Conservation (phyloP, 2,888 invertebrate genomes). For the Dryocosmus kuriphilus region DNA sequence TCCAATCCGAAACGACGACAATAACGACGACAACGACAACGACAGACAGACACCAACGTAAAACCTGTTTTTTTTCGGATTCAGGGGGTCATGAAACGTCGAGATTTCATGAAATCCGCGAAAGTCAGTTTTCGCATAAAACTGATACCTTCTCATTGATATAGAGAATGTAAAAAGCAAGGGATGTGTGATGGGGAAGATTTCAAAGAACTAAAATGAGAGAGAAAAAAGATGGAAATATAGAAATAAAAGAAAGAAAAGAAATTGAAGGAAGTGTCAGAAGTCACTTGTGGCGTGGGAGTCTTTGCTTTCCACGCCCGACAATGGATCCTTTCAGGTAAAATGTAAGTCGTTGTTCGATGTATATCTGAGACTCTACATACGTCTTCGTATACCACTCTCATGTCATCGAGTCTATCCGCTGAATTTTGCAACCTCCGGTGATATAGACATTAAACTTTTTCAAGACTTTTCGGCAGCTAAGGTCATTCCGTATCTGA, state of each 20-base stretch:
- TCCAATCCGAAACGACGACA: no score
- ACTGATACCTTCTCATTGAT: no score
- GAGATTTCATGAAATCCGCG: no score
- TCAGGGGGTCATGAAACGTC: no score
- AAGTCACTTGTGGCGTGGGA: constrained; percentile 57
- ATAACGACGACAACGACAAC: no score
- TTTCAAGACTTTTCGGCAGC: background rate
- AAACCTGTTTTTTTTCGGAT: no score
- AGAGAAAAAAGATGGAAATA: constrained; percentile 13
- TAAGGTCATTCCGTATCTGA: constrained; percentile 22
- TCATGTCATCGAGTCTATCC: constrained; percentile 28
- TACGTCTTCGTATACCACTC: background rate
- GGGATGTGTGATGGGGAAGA: no score
- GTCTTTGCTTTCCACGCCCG: constrained; percentile 55
- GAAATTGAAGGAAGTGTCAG: constrained; percentile 45
- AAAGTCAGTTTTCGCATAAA: no score
- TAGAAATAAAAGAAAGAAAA: constrained; percentile 40
- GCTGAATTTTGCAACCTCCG: background rate
- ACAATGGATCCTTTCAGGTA: constrained; percentile 57
- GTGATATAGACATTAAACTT: constrained; percentile 1
- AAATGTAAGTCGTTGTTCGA: constrained; percentile 33
- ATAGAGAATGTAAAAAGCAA: no score
- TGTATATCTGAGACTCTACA: constrained; percentile 1
- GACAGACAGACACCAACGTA: no score
- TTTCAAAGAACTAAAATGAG: no score